phyloP scores from a whole-genome alignment of 2,888 invertebrate species.

The Cephus rjabovi region DNA sequence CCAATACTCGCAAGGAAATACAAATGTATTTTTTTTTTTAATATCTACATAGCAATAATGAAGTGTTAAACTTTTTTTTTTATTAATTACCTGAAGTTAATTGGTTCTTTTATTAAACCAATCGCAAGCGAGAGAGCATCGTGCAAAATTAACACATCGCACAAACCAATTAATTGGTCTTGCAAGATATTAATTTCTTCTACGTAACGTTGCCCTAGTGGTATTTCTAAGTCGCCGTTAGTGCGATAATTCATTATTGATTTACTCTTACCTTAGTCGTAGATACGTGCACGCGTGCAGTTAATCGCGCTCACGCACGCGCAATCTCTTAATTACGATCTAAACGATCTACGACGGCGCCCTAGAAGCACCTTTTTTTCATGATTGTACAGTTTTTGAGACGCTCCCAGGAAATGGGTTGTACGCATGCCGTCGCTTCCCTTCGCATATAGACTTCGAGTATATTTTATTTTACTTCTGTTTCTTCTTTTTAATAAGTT shows the following conservation, averaged over 20 bases:
- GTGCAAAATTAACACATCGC: conserved; percentile 19
- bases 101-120: not conserved
- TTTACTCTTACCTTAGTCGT: conserved; percentile 7
- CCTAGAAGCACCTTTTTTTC: conserved; percentile 25
- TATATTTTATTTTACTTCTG: not conserved
- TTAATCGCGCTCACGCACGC: not conserved
- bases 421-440: conserved; percentile 23
- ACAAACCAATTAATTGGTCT: conserved; percentile 15
- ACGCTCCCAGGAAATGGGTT: conserved; percentile 28
- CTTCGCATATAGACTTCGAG: conserved; percentile 17
- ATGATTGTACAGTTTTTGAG: conserved; percentile 43
- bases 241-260: conserved; percentile 16
- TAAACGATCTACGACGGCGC: conserved; percentile 21
- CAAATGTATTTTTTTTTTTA: not conserved
- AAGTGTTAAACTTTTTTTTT: not conserved
- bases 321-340: conserved; percentile 7
- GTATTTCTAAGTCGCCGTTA: conserved; percentile 14
- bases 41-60: not conserved
- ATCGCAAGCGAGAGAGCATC: conserved; percentile 24
- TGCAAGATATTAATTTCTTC: conserved; percentile 17
- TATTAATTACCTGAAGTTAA: not conserved
- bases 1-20: not conserved
- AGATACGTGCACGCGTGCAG: conserved; percentile 1
- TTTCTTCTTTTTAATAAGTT: conserved; percentile 19
- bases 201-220: not conserved